These are phyloP conservation scores for Notocelia uddmanniana DNA, from an alignment of 2,888 invertebrate genomes.

Conservation along the genomic window DNA sequence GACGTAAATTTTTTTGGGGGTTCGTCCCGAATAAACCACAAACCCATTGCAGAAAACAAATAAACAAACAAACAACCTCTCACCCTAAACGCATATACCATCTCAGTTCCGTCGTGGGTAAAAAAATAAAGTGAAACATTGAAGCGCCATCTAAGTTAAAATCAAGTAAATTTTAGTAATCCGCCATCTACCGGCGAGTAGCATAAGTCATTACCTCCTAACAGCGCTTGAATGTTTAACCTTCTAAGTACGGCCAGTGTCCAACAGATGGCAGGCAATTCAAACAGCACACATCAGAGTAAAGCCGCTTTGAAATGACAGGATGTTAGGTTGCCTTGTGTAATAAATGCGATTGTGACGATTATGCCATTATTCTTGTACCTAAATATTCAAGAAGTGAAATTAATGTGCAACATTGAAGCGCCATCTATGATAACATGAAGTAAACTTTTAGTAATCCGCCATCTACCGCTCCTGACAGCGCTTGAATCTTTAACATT, in stretches of 20 bases:
- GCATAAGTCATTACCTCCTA: neutral
- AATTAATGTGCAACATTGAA: neutral
- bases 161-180: neutral
- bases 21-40: too few relatives aligned
- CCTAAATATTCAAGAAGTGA: too few relatives aligned
- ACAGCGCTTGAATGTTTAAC: neutral
- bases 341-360: too few relatives aligned
- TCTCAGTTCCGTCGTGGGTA: too few relatives aligned
- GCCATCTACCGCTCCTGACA: neutral
- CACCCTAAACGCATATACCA: too few relatives aligned
- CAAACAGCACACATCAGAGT: too few relatives aligned
- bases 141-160: slow-evolving; percentile 14
- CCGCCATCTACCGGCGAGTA: slow-evolving; percentile 19
- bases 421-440: slow-evolving; percentile 11
- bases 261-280: slow-evolving; percentile 15
- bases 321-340: too few relatives aligned
- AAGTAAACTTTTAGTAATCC: neutral
- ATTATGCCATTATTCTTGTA: too few relatives aligned
- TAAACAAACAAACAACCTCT: too few relatives aligned
- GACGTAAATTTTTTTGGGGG: too few relatives aligned
- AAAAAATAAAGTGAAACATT: neutral
- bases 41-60: too few relatives aligned
- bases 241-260: neutral
- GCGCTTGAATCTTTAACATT: neutral
- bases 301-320: too few relatives aligned